phyloP scores from a whole-genome alignment of 1,140 invertebrate species.

The Drosophila sp. region DNA sequence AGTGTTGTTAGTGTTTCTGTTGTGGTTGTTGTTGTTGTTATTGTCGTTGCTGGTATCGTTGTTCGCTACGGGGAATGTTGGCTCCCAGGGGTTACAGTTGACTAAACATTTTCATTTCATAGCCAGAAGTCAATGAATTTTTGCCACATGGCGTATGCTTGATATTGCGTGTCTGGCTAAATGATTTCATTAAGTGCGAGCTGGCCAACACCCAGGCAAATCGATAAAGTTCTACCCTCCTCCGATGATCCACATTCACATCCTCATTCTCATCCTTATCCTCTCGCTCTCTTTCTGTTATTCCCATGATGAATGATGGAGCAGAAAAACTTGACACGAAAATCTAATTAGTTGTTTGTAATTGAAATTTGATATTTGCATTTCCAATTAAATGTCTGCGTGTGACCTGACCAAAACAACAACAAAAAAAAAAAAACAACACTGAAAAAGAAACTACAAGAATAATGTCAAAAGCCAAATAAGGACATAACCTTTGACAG shows the following conservation, averaged over 20 bases:
- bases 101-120: constrained; percentile 78
- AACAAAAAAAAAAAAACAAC: not conserved
- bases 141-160: constrained; percentile 71
- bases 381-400: constrained; percentile 22
- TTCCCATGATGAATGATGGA: constrained; percentile 9
- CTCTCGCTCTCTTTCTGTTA: not conserved
- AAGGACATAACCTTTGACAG: constrained; percentile 23
- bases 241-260: not conserved
- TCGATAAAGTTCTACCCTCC: constrained; percentile 35
- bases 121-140: constrained; percentile 74
- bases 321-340: constrained; percentile 21
- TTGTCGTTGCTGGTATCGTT: not conserved
- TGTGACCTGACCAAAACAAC: not conserved
- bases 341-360: constrained; percentile 41
- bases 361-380: constrained; percentile 60
- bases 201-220: constrained; percentile 39
- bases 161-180: constrained; percentile 66
- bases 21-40: constrained; percentile 11
- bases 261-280: not conserved
- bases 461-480: constrained; percentile 21
- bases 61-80: not conserved
- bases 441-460: not conserved
- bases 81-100: constrained; percentile 61
- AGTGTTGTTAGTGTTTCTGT: constrained; percentile 37
- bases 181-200: constrained; percentile 72